phyloP scores from a whole-genome alignment of 2,113 vertebrate species.

The Trichechus manatus region DNA sequence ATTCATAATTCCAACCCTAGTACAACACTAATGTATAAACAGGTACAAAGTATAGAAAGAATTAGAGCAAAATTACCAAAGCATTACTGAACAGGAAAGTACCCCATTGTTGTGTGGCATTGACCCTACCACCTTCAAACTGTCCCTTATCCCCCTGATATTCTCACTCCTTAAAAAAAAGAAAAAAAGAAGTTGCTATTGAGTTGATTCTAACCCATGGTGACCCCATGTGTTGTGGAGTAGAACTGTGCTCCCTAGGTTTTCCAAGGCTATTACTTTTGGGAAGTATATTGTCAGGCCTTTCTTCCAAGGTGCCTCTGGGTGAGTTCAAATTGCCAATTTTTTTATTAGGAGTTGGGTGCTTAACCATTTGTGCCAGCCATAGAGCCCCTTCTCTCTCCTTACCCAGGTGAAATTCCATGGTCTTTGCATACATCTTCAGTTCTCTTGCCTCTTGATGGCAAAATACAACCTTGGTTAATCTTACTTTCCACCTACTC shows the following conservation, averaged over 20 bases:
- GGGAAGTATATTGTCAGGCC: not conserved
- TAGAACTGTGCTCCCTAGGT: not conserved
- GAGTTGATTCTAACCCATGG: not conserved
- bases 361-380: not conserved
- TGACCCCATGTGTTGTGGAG: not conserved
- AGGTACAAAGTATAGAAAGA: slow-evolving; percentile 38
- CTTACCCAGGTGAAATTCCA: slow-evolving; percentile 25
- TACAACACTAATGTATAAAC: slow-evolving; percentile 23
- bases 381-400: not conserved
- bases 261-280: not conserved
- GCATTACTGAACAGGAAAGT: not conserved
- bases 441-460: not conserved
- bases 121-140: slow-evolving; percentile 24
- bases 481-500: not conserved
- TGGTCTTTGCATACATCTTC: not conserved
- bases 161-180: not conserved
- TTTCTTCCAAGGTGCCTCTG: not conserved
- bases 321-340: not conserved
- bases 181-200: not conserved
- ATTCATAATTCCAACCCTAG: slow-evolving; percentile 15
- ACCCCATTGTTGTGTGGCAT: not conserved
- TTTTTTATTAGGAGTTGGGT: not conserved
- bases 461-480: slow-evolving; percentile 34
- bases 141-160: not conserved
- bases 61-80: slow-evolving; percentile 23